A percentile compares a stretch with the other conserved stretches of the same genome.
Evolutionary conservation across 2,113 vertebrate genomes (phyloP).

Genomic region (Opisthocomus hoazin): DNA sequence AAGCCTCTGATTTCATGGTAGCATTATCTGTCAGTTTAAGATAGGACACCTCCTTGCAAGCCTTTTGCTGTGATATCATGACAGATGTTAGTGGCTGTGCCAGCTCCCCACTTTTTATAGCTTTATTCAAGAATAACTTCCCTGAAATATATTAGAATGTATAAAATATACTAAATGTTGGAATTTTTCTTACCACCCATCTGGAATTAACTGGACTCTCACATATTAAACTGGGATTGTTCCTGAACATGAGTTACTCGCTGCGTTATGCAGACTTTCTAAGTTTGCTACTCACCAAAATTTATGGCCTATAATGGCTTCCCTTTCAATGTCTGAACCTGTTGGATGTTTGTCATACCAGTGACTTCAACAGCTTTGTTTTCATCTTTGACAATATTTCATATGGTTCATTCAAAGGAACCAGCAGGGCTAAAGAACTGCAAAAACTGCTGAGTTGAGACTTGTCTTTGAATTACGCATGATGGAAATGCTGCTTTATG

Average conservation of each 20-base stretch:
- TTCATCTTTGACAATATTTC: not conserved
- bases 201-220: not conserved
- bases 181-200: not conserved
- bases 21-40: not conserved
- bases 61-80: not conserved
- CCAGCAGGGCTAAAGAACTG: not conserved
- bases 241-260: not conserved
- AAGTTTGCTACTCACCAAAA: not conserved
- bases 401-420: not conserved
- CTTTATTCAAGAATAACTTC: not conserved
- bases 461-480: not conserved
- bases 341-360: not conserved
- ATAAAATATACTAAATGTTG: not conserved
- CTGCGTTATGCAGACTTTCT: not conserved
- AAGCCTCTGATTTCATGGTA: not conserved
- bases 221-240: not conserved
- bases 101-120: not conserved
- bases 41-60: not conserved
- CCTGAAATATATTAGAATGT: not conserved
- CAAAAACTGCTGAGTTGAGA: not conserved
- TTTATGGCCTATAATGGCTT: not conserved
- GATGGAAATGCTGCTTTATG: not conserved
- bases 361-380: not conserved
- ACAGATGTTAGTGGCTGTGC: not conserved
- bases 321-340: not conserved